Evolutionary conservation across 2,113 vertebrate species (phyloP), one percentile per base, ranked within the genome.

Genomic region (Otolemur garnettii): DNA sequence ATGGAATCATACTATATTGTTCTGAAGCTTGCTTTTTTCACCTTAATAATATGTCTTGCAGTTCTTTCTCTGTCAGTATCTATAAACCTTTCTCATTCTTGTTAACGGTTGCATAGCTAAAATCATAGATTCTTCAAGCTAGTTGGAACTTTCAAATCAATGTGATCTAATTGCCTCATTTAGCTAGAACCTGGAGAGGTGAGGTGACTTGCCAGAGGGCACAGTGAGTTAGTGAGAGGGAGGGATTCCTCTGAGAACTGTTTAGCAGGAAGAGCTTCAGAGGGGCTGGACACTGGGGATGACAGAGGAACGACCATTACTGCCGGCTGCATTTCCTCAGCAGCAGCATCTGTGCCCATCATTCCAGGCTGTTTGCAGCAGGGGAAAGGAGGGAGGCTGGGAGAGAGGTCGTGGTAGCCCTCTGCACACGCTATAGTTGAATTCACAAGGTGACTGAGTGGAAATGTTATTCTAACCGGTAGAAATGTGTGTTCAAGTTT

Each of bases 111-210:
- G 35, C 92, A 81, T 64, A 97, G 69, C 95, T 97, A 72, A 95
- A 96, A 94, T 94, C 94, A 94, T 60, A 96, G 92, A 86, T 82
- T 96, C 95, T 91, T 94, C 79, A 93, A n/a, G 75, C 79, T 77
- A 69, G 75, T 94, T 81, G 91, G 94, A 95, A 55, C 87, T 53
- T 96, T 86, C 88, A 28, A 96, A 83, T 94, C 87, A 79, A 60
- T 94, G 78, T 88, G 95, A 94, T 96, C 94, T 97, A 95, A 97
- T 97, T 96, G 91, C 87, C 84, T 97, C 96, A 71, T 97, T 96
- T 96, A 82, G 92, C 95, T 66, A 62, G 59, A 59, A 92, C 83
- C 84, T 81, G 53, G 87, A 92, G 88, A 78, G 86, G 64, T 75
- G 92, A 90, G 87, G 91, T 66, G 94, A 72, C 84, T 95, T 92